Percentiles rank a stretch among this genome's conserved stretches.
Conservation (phyloP, 2,113 vertebrate genomes). For the Lucifuga dentata region DNA sequence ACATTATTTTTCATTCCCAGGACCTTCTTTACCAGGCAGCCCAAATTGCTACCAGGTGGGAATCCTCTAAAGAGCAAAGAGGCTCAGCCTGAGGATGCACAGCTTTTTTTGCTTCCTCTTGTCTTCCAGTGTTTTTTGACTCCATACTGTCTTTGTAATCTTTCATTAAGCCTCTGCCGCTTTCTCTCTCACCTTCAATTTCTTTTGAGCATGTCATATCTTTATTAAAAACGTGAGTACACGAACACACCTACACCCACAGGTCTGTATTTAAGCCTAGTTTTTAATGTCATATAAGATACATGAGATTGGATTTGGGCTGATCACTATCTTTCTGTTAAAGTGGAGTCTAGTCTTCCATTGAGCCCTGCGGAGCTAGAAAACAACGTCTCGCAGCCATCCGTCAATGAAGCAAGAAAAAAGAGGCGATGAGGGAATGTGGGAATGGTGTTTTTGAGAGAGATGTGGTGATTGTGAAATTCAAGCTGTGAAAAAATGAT, state of each 20-base stretch:
- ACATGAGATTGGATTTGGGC: not conserved
- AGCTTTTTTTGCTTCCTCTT: conserved; percentile 38
- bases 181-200: not conserved
- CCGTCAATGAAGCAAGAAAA: conserved; percentile 44
- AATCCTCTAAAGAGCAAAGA: conserved; percentile 62
- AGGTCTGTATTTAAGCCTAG: not conserved
- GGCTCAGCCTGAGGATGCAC: conserved; percentile 26
- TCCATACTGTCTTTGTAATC: conserved; percentile 2
- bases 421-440: conserved; percentile 26
- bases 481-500: conserved; percentile 40
- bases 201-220: not conserved
- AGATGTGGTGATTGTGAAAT: conserved; percentile 47
- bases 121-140: conserved; percentile 36
- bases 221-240: conserved; percentile 10
- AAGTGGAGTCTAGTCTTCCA: conserved; percentile 5
- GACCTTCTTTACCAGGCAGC: conserved; percentile 68
- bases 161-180: conserved; percentile 15
- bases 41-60: conserved; percentile 81
- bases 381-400: conserved; percentile 25
- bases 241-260: too few relatives aligned
- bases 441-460: conserved; percentile 18
- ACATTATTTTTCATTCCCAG: conserved; percentile 75
- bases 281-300: not conserved
- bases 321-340: not conserved
- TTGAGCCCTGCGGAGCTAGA: not conserved